Percentiles rank a stretch among this genome's conserved stretches.
These are phyloP conservation scores for Conopomorpha cramerella DNA, from an alignment of 1,140 invertebrate species.

Conservation along the genomic window DNA sequence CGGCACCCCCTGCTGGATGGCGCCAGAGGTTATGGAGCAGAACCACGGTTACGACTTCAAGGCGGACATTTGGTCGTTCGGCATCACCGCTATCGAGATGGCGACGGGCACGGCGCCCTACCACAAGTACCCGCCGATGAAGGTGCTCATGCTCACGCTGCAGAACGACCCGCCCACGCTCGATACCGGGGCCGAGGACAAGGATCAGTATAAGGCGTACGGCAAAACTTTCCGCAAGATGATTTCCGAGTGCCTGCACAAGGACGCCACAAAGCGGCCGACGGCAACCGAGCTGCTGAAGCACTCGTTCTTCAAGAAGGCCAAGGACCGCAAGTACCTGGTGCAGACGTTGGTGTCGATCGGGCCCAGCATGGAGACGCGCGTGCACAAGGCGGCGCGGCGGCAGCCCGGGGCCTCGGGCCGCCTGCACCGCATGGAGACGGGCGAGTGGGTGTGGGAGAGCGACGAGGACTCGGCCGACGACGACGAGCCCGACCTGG, in stretches of 20 bases:
- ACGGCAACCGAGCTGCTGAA: slow-evolving; percentile 97
- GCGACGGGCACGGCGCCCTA: slow-evolving; percentile 99
- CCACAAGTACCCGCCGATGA: slow-evolving; percentile 99
- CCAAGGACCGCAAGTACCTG: slow-evolving; percentile 95
- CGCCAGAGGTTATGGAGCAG: slow-evolving; percentile 99
- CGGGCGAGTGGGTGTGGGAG: slow-evolving; percentile 99
- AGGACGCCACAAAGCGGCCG: slow-evolving; percentile 93
- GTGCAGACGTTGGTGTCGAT: slow-evolving; percentile 87
- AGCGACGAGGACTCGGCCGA: slow-evolving; percentile 69
- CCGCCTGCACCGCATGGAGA: slow-evolving; percentile 88
- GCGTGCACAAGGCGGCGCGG: slow-evolving; percentile 86
- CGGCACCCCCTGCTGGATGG: slow-evolving; percentile 99
- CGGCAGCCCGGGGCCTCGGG: slow-evolving; percentile 90
- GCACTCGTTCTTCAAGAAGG: slow-evolving; percentile 99
- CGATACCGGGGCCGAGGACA: slow-evolving; percentile 87
- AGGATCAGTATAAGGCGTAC: slow-evolving; percentile 98
- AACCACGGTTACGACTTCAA: slow-evolving; percentile 99
- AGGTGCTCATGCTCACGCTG: slow-evolving; percentile 96
- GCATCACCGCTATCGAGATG: slow-evolving; percentile 99
- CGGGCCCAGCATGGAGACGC: slow-evolving; percentile 84
- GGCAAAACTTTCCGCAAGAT: slow-evolving; percentile 97
- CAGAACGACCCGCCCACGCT: slow-evolving; percentile 98
- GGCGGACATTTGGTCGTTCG: slow-evolving; percentile 99
- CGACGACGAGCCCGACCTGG: slow-evolving; percentile 33
- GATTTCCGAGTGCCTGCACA: slow-evolving; percentile 95